Evolutionary conservation across 2,797 vertebrate species (phyloP), one percentile per base, ranked within the genome.

Genomic region (Euthynnus affinis): DNA sequence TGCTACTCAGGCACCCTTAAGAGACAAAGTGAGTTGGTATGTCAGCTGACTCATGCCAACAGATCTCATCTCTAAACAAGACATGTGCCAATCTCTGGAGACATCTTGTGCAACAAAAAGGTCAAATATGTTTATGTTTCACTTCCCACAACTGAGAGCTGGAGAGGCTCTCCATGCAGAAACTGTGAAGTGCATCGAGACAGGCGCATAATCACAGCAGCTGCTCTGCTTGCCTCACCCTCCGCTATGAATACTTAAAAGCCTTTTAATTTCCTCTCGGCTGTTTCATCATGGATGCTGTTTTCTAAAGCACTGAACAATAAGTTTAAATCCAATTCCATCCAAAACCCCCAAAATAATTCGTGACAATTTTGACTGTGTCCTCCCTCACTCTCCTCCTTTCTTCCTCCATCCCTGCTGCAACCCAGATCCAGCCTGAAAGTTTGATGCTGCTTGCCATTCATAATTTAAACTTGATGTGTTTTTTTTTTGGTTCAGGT

Each of bases 121-220:
- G 88, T 90, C 78, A 85, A 69, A 86, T 60, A 49, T 81, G 85
- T 89, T 91, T 87, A 53, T 62, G 67, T 81, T 83, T 81, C 78
- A 78, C 88, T 82, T 89, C 72, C 78, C 78, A 88, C 68, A 55
- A 57, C 62, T 73, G 71, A 1, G 44, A 74, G 52, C 80, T 62
- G 59, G 55, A 77, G 71, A 83, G 72, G 44, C 56, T 79, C 76
- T 77, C 77, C 59, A 34, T 20, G 65, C 57, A 75, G 22, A 79
- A 73, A 78, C 58, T 80, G 81, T 74, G 69, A 88, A 79, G 72
- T 44, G 67, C 2, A 2, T 22, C 5, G 25, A 80, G 56, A 82
- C 27, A 40, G 59, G 68, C 40, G 27, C 3, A 2, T 78, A 71
- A 84, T 82, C 71, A 23, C 76, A 59, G 75, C 69, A 32, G 78